Base-by-base conservation (phyloP, 2,113 vertebrate species). In the Eptatretus burgeri region DNA sequence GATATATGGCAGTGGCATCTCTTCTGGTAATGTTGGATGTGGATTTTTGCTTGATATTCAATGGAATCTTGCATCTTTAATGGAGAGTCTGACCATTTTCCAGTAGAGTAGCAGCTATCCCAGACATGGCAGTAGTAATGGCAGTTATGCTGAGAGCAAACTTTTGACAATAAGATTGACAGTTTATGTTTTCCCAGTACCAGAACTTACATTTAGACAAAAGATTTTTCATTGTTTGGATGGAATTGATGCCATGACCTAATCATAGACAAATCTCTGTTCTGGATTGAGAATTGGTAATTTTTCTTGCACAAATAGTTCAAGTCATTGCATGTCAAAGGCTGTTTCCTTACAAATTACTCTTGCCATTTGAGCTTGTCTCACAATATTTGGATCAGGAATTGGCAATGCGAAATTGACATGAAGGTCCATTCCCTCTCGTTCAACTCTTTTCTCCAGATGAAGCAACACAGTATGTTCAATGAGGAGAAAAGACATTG, bases 371-470 rank as follows among this genome's bases (percentile, higher is more conserved):
- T 60, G 53, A 60, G 53, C 53, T 60, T 60, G 18, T 18, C 9
- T 16, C 53, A 60, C 7, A 18, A 60, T 60, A 18, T 60, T 60
- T 60, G 53, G 53, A 60, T 60, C 53, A 60, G 53, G 53, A n/a
- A 60, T 60, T n/a, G 53, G 53, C 53, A 60, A 60, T 16, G 53
- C 9, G 53, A 5, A 60, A 18, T 60, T 60, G 53, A 18, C 53
- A 60, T 60, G 16, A 60, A 60, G 7, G 18, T 60, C 53, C 16
- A 60, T 16, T 18, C 53, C 53, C 18, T 60, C 53, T 60, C 18
- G 53, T 60, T 60, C 53, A 16, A 60, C 53, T 60, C 53, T 5
- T 60, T 60, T 11, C 11, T 60, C 7, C 16, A 60, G 11, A 11
- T 60, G 53, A 18, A 60, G 53, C 16, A 60, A 18, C 53, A 11